Evolutionary conservation across 2,888 invertebrate species (phyloP).

Genomic region (Cylindroiulus punctatus): DNA sequence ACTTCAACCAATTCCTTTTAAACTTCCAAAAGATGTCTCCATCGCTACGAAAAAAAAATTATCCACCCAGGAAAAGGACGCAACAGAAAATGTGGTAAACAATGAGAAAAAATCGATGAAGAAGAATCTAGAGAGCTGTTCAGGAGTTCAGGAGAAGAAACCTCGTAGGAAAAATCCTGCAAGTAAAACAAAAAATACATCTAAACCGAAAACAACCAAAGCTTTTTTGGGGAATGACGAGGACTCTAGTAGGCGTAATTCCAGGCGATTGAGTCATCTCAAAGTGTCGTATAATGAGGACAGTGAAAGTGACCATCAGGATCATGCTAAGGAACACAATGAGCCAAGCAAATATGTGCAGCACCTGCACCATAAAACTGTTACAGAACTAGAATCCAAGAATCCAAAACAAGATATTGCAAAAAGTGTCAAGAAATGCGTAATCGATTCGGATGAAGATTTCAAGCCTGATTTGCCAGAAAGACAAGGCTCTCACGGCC

Average conservation of each 20-base stretch:
- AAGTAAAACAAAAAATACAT: not conserved
- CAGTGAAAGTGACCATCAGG: not conserved
- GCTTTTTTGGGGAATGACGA: not conserved
- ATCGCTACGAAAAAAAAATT: not conserved
- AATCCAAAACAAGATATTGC: not conserved
- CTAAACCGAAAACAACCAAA: not conserved
- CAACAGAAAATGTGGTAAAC: not conserved
- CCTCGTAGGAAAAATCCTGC: not conserved
- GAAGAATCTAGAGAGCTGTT: not conserved
- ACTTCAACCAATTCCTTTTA: constrained; percentile 78
- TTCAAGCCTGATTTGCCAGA: constrained; percentile 49
- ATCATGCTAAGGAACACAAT: not conserved
- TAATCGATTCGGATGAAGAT: constrained; percentile 43
- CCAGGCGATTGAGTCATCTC: not conserved
- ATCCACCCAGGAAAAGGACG: not conserved
- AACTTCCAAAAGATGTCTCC: not conserved
- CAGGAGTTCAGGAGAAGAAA: not conserved
- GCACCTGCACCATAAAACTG: not conserved
- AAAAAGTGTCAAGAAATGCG: constrained; percentile 48
- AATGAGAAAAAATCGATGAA: not conserved
- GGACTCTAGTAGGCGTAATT: not conserved
- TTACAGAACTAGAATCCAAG: not conserved
- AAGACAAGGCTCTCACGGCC: not conserved
- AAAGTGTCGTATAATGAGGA: not conserved
- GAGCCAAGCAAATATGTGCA: not conserved